Conservation (phyloP, 2,113 vertebrate species). For the Acrocephalus kingi region DNA sequence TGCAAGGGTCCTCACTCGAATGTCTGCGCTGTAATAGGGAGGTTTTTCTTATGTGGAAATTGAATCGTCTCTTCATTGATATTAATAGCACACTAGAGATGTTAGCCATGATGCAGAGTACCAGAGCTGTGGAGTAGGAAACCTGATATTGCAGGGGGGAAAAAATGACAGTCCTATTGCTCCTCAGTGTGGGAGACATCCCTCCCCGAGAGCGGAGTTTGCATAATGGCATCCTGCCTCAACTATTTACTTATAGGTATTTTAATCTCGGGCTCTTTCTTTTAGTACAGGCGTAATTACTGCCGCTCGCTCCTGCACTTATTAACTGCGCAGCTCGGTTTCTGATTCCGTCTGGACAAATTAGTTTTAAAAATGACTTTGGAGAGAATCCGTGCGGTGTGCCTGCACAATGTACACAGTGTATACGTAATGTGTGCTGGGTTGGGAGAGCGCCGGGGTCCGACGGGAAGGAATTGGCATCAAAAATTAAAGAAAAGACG, state of each 20-base stretch:
- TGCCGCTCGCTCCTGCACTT: conserved; percentile 52
- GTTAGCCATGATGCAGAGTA: conserved; percentile 75
- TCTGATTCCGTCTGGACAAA: conserved; percentile 35
- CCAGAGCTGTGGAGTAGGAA: conserved; percentile 76
- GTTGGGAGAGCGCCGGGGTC: neutral
- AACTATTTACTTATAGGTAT: conserved; percentile 69
- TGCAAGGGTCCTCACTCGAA: conserved; percentile 69
- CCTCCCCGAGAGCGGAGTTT: conserved; percentile 72
- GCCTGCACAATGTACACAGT: neutral
- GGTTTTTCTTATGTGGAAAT: conserved; percentile 83
- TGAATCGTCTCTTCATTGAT: conserved; percentile 85
- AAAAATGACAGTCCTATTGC: conserved; percentile 76
- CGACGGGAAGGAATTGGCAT: neutral
- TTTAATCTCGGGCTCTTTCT: conserved; percentile 74
- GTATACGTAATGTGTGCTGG: neutral
- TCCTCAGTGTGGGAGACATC: conserved; percentile 72
- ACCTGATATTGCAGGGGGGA: conserved; percentile 75
- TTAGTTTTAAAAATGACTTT: conserved; percentile 53
- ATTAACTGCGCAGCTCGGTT: conserved; percentile 39
- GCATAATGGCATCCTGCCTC: conserved; percentile 74
- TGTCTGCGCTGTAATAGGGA: conserved; percentile 68
- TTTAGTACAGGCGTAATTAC: conserved; percentile 76
- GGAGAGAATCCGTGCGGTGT: neutral
- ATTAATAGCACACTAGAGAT: conserved; percentile 87
- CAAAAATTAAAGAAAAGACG: neutral